These are phyloP conservation scores for Listronotus oregonensis DNA, from an alignment of 1,140 invertebrate species.

Conservation along the genomic window DNA sequence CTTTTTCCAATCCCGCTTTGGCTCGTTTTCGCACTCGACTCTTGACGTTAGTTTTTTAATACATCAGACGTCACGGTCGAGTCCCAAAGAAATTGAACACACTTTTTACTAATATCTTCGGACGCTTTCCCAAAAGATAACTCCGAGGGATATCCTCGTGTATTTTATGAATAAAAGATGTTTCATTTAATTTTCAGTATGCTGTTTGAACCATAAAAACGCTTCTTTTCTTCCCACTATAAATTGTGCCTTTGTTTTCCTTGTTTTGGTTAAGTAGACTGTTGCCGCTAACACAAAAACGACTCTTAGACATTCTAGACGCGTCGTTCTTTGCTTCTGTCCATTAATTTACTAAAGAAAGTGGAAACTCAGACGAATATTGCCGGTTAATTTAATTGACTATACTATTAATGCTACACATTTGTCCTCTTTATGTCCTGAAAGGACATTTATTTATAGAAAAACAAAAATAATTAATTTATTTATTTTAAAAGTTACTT, in stretches of 20 bases:
- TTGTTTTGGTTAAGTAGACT: slow-evolving; percentile 25
- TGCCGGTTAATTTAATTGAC: slow-evolving; percentile 8
- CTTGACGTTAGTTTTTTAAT: slow-evolving; percentile 52
- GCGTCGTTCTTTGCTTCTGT: slow-evolving; percentile 11
- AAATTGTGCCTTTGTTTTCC: slow-evolving; percentile 29
- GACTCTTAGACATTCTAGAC: slow-evolving; percentile 10
- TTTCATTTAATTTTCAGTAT: slow-evolving; percentile 47
- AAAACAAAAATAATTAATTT: no score
- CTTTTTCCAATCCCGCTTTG: slow-evolving; percentile 36
- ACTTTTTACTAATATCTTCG: slow-evolving; percentile 46
- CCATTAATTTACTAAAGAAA: slow-evolving; percentile 15
- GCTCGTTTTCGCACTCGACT: slow-evolving; percentile 30
- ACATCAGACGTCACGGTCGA: slow-evolving; percentile 47
- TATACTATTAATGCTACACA: slow-evolving; percentile 5
- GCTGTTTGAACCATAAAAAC: slow-evolving; percentile 28
- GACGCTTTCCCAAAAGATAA: slow-evolving; percentile 39
- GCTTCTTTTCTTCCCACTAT: slow-evolving; percentile 17
- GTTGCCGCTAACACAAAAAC: slow-evolving; percentile 22
- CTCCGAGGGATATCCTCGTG: slow-evolving; percentile 30
- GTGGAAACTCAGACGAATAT: slow-evolving; percentile 7
- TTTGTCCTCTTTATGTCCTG: background rate
- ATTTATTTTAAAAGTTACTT: no score
- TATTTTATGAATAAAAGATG: slow-evolving; percentile 48
- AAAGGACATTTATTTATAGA: no score
- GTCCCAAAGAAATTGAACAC: slow-evolving; percentile 49